These are phyloP conservation scores for Lithophane semibrunnea DNA, from an alignment of 2,888 invertebrate genomes.

Conservation along the genomic window DNA sequence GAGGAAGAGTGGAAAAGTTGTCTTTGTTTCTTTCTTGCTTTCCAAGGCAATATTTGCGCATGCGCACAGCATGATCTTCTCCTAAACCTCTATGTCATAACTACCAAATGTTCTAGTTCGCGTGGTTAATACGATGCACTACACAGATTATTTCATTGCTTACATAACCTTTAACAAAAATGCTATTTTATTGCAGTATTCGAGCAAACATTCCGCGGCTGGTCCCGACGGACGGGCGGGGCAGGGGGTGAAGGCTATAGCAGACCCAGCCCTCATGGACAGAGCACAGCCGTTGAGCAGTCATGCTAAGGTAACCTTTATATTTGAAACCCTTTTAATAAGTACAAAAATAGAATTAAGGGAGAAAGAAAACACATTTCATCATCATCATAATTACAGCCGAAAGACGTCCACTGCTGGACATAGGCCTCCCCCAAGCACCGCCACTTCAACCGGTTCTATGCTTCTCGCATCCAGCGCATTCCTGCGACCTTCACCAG, in stretches of 20 bases:
- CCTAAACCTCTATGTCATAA: neutral
- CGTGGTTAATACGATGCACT: neutral
- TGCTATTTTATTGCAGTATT: slow-evolving; percentile 73
- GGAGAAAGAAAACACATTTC: too few relatives aligned
- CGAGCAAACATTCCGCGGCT: slow-evolving; percentile 75
- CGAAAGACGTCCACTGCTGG: too few relatives aligned
- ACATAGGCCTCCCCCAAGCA: too few relatives aligned
- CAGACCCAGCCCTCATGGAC: slow-evolving; percentile 89
- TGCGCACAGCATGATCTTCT: neutral
- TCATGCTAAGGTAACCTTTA: slow-evolving; percentile 86
- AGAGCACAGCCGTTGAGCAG: slow-evolving; percentile 90
- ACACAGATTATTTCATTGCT: neutral
- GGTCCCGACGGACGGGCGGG: slow-evolving; percentile 79
- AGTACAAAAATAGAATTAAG: too few relatives aligned
- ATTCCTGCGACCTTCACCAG: too few relatives aligned
- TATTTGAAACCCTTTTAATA: neutral
- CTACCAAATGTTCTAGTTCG: neutral
- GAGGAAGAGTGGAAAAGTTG: neutral
- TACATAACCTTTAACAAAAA: neutral
- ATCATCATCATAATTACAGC: too few relatives aligned
- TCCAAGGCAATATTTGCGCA: neutral
- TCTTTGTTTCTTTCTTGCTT: neutral
- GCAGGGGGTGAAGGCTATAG: slow-evolving; percentile 86
- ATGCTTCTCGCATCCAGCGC: too few relatives aligned
- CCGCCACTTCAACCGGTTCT: too few relatives aligned